These are phyloP conservation scores for Pogonomyrmex barbatus DNA, from an alignment of 1,140 invertebrate genomes.

Conservation along the genomic window DNA sequence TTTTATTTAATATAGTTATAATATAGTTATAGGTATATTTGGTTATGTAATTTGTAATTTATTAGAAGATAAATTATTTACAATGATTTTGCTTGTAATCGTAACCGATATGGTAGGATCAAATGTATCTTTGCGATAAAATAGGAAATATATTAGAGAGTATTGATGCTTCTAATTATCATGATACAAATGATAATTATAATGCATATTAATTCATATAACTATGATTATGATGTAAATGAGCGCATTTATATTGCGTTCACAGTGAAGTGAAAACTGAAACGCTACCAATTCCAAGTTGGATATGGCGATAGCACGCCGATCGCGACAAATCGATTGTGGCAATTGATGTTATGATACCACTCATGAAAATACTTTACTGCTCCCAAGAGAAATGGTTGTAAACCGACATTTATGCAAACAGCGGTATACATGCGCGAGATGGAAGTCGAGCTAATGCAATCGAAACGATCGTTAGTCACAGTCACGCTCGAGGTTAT, in stretches of 20 bases:
- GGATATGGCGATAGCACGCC: not conserved
- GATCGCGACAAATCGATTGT: slow-evolving; percentile 26
- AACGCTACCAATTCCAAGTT: not conserved
- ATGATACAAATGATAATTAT: not conserved
- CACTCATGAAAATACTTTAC: slow-evolving; percentile 16
- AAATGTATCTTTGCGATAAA: not conserved
- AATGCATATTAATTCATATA: slow-evolving; percentile 1
- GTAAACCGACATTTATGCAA: slow-evolving; percentile 40
- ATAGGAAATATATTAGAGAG: not conserved
- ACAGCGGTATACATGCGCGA: slow-evolving; percentile 21
- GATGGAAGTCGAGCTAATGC: slow-evolving; percentile 36
- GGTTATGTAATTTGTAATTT: not conserved
- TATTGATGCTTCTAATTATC: not conserved
- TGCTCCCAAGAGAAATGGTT: slow-evolving; percentile 5
- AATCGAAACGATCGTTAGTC: slow-evolving; percentile 40
- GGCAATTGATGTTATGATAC: slow-evolving; percentile 13
- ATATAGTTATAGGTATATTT: not conserved
- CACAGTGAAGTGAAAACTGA: not conserved
- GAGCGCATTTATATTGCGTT: not conserved
- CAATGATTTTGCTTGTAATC: not conserved
- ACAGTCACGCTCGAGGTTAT: slow-evolving; percentile 5
- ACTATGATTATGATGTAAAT: slow-evolving; percentile 8
- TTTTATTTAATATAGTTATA: not conserved
- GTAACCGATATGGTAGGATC: not conserved
- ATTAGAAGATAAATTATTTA: not conserved